These are phyloP conservation scores for Thereva nobilitata DNA, from an alignment of 2,888 invertebrate species.

Conservation along the genomic window DNA sequence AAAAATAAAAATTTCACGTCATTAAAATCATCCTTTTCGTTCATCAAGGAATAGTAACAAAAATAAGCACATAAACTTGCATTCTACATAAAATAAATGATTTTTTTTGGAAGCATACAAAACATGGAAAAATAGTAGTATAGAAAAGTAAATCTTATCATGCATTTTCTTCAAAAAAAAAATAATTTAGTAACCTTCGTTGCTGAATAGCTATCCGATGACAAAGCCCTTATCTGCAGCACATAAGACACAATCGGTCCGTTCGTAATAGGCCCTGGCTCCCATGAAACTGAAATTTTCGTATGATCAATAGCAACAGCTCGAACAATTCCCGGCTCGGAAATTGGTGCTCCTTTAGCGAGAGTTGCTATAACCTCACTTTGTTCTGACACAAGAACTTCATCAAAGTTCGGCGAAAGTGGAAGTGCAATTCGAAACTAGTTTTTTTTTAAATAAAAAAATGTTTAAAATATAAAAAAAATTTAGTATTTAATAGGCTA, in stretches of 20 bases:
- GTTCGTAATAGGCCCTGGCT: constrained; percentile 82
- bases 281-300: constrained; percentile 86
- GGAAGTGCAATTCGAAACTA: constrained; percentile 87
- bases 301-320: constrained; percentile 80
- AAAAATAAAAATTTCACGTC: background rate
- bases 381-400: constrained; percentile 73
- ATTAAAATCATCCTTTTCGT: too few relatives aligned
- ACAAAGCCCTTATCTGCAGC: constrained; percentile 67
- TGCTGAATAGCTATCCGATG: constrained; percentile 64
- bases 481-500: too few relatives aligned
- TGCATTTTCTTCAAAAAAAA: constrained; percentile 19
- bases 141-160: constrained; percentile 10
- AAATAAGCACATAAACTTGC: too few relatives aligned
- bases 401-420: constrained; percentile 69
- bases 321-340: constrained; percentile 74
- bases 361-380: constrained; percentile 77
- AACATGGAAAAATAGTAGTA: constrained; percentile 6
- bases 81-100: too few relatives aligned
- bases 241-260: constrained; percentile 87
- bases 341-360: constrained; percentile 74
- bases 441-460: constrained; percentile 9
- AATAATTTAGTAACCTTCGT: constrained; percentile 63
- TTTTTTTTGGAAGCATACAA: constrained; percentile 1
- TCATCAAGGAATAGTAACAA: too few relatives aligned
- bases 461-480: constrained; percentile 21